phyloP scores from a whole-genome alignment of 92 coral and sea anemone species.

The Umimayanthus kanabou region DNA sequence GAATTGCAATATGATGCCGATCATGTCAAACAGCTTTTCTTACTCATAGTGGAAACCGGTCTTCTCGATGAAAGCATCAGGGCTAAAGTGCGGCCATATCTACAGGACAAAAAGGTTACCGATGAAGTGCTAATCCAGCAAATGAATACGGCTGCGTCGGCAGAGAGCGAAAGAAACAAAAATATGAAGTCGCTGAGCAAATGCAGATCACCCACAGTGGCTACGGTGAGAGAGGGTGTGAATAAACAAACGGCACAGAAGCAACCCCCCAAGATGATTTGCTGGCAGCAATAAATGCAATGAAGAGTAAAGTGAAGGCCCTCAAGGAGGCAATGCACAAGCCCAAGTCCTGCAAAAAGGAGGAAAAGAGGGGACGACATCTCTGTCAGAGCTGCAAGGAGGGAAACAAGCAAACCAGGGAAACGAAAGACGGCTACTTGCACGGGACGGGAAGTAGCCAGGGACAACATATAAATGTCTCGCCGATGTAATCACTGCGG shows the following conservation, averaged over 20 bases:
- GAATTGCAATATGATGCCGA: conserved; percentile 55
- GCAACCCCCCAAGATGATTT: conserved; percentile 19
- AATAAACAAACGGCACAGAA: conserved; percentile 1
- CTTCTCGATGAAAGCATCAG: conserved; percentile 56
- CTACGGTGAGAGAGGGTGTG: conserved; percentile 43
- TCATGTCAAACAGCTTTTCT: conserved; percentile 50
- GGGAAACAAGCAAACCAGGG: too few species aligned
- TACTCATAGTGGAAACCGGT: conserved; percentile 58
- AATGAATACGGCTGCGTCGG: conserved; percentile 57
- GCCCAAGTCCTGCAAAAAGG: neutral
- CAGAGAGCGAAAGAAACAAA: conserved; percentile 67
- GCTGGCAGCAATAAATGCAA: conserved; percentile 44
- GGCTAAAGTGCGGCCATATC: conserved; percentile 56
- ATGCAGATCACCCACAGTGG: conserved; percentile 38
- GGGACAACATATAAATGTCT: too few species aligned
- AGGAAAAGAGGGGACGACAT: too few species aligned
- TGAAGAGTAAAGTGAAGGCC: conserved; percentile 50
- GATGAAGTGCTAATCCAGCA: conserved; percentile 63
- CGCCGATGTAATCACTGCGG: too few species aligned
- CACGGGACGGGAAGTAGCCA: too few species aligned
- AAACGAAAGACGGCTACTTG: too few species aligned
- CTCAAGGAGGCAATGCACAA: conserved; percentile 42
- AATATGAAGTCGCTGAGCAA: conserved; percentile 52
- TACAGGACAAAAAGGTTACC: conserved; percentile 50
- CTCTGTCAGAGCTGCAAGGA: too few species aligned